Evolutionary conservation across 2,113 vertebrate species (phyloP), one percentile per base, ranked within the genome.

Genomic region (Uropsilus gracilis): DNA sequence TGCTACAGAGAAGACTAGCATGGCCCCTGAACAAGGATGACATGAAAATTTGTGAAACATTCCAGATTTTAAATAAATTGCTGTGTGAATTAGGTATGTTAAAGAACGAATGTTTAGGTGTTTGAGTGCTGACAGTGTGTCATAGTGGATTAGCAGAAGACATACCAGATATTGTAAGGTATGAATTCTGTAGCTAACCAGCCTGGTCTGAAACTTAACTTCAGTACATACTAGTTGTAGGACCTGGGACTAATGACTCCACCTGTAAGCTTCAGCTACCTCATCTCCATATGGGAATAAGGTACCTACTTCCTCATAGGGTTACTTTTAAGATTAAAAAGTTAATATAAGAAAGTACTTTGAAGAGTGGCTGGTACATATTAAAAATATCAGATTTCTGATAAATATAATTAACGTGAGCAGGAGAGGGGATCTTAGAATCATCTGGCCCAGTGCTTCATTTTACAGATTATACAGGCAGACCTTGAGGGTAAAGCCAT

Each of bases 301-400:
- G 34, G 7, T 42, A 44, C 24, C 42, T 86, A 6, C 14, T 42
- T 78, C 55, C 48, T 84, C 9, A 12, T 55, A 39, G 26, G 42
- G 34, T 55, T 93, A 48, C 73, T 80, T 78, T 90, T 73, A 90
- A 94, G 34, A 73, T 73, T 78, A 48, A 72, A 90, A 69, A 78
- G 59, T 61, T 90, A 66, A 80, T 76, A n/a, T 34, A 80, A 77
- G 13, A 68, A 66, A 84, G 42, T 61, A 26, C 72, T 82, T 75
- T 90, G 86, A 93, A 71, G 55, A 83, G 72, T 34, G 78, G 20
- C 34, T 61, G 42, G 39, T n/a, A 37, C 17, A 17, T 26, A 48
- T 42, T 39, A 57, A 86, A 46, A 9, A 12, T 61, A 10, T 30
- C 2, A 17, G 55, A 1, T 83, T 0, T n/a, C 20, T 87, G 55